These are phyloP conservation scores for Leptonema lineaticorne DNA, from an alignment of 1,140 invertebrate genomes.

Conservation along the genomic window DNA sequence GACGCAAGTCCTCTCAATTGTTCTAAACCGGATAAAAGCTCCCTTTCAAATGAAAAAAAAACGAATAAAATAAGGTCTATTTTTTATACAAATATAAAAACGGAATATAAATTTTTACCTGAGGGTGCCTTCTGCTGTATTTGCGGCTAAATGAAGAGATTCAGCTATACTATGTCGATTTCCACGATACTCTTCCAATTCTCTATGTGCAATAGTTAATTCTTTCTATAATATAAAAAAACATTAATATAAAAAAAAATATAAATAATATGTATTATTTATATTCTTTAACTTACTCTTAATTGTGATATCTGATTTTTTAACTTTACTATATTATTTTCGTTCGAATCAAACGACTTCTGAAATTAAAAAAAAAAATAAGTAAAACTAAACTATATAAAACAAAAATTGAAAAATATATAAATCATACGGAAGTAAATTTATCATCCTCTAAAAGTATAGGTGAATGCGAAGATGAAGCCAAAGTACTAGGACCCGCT, in stretches of 20 bases:
- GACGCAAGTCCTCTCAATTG: conserved; percentile 47
- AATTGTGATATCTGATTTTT: conserved; percentile 49
- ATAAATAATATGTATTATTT: no score
- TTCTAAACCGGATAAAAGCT: conserved; percentile 50
- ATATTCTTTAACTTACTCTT: no score
- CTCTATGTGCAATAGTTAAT: conserved; percentile 41
- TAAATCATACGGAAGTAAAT: not conserved
- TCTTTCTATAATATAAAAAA: conserved; percentile 44
- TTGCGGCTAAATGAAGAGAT: conserved; percentile 46
- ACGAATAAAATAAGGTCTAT: not conserved
- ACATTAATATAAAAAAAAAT: conserved; percentile 9
- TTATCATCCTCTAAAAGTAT: conserved; percentile 4
- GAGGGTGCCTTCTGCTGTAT: conserved; percentile 47
- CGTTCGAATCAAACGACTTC: conserved; percentile 42
- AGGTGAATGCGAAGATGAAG: not conserved
- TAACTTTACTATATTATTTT: conserved; percentile 44
- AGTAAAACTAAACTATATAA: not conserved
- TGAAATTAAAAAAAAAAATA: conserved; percentile 36
- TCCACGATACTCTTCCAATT: conserved; percentile 42
- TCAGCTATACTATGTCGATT: conserved; percentile 42
- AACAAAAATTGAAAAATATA: conserved; percentile 10
- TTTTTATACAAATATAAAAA: not conserved
- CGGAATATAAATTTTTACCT: conserved; percentile 41
- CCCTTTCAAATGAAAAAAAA: conserved; percentile 44
- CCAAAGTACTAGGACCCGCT: not conserved